Evolutionary conservation across 2,888 invertebrate species (phyloP), one percentile per base, ranked within the genome.

Genomic region (Drosophila kambysellisi): DNA sequence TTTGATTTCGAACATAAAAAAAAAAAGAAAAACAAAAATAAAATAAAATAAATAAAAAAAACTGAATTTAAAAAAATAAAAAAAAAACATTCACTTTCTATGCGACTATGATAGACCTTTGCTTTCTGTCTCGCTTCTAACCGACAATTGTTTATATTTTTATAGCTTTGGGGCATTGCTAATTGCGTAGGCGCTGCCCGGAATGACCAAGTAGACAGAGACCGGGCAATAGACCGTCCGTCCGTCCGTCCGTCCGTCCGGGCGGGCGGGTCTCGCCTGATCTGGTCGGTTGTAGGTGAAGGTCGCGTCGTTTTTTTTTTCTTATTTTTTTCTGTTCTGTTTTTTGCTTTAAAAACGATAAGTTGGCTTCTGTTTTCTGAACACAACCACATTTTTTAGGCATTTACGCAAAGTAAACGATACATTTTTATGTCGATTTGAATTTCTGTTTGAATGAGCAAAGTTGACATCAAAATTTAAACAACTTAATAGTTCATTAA

Each of bases 141-240:
- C 62, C 43, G 58, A 61, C 76, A 80, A 70, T 74, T 82, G 79
- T 71, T 73, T 73, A 68, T 79, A 69, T 78, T 86, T 80, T 76
- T 74, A 78, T 70, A 66, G 71, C 76, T 66, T 61, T 72, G 58
- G 75, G 79, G 80, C 79, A 78, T 65, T 69, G 76, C 79, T 89
- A 84, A 86, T 88, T 88, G 85, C 88, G 89, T 86, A 82, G 90
- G 88, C 78, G 88, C 70, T 79, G 81, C 63, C 70, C 81, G 74
- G 88, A 76, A 87, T 89, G 80, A 74, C 74, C 82, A 87, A 87
- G 67, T 82, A 74, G 75, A 70, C 64, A 43, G 9, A n/a, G 29
- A 54, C 53, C 9, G 52, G 17, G 32, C 43, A 39, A 43, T 41
- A 65, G 66, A 51, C 52, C 52, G 29, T n/a, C 52, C 30, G 20